phyloP scores from a whole-genome alignment of 2,113 vertebrate species.

The Greenwoodochromis staneri region DNA sequence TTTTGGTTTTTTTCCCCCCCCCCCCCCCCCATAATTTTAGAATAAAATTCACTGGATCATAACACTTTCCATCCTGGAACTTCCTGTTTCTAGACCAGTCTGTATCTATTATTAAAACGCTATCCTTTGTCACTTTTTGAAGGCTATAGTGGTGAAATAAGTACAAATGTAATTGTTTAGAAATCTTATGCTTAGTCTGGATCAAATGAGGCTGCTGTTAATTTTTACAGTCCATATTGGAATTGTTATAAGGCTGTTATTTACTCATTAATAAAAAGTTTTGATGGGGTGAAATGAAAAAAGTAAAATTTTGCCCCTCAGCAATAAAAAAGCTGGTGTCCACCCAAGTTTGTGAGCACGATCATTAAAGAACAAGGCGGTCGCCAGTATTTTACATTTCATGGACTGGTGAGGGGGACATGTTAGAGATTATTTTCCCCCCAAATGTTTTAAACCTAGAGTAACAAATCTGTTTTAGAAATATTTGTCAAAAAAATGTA shows the following conservation, averaged over 20 bases:
- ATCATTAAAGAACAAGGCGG: neutral
- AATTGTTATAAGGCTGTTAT: neutral
- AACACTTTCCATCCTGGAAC: neutral
- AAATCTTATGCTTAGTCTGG: neutral
- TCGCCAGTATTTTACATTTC: neutral
- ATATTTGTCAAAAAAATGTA: neutral
- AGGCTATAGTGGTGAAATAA: neutral
- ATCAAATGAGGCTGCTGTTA: neutral
- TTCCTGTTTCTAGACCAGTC: neutral
- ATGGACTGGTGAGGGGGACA: neutral
- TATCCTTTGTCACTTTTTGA: neutral
- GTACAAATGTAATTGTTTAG: neutral
- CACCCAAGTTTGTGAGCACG: neutral
- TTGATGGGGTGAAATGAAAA: neutral
- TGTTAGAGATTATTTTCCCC: fast-evolving
- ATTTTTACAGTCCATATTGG: neutral
- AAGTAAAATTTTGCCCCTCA: neutral
- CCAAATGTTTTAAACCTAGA: neutral
- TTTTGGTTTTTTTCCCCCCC: too few relatives aligned
- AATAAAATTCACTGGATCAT: neutral
- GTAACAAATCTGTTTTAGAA: neutral
- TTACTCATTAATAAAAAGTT: neutral
- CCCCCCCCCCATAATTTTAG: neutral
- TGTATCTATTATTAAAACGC: neutral
- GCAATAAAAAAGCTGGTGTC: neutral